Evolutionary conservation across 2,113 vertebrate genomes (phyloP).

Genomic region (Peromyscus polionotus): DNA sequence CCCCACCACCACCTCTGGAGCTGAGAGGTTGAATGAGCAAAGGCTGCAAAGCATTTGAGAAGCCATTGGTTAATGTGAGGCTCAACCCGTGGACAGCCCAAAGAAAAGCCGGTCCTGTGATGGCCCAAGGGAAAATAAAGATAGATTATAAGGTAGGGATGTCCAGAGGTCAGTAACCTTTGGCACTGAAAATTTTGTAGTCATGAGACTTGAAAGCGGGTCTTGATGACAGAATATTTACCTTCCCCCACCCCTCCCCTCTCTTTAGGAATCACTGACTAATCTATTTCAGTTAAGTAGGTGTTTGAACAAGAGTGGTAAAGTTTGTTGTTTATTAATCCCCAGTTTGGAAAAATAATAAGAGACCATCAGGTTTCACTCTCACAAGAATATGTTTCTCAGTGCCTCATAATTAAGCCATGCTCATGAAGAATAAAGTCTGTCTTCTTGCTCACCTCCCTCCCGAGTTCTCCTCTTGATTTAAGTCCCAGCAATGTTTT

Average conservation of each 20-base stretch:
- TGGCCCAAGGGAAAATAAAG: constrained; percentile 41
- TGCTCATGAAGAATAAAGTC: background rate
- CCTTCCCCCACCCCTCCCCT: background rate
- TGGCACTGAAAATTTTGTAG: constrained; percentile 41
- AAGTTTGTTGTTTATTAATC: constrained; percentile 42
- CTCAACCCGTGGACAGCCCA: background rate
- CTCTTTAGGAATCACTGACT: constrained; percentile 37
- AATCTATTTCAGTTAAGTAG: constrained; percentile 46
- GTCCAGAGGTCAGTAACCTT: constrained; percentile 15
- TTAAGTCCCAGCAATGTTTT: background rate
- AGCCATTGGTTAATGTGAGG: background rate
- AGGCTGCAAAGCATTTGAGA: constrained; percentile 39
- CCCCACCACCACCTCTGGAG: constrained; percentile 63
- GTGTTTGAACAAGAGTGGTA: constrained; percentile 2
- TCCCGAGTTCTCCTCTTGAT: background rate
- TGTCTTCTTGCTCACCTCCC: background rate
- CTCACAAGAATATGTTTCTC: background rate
- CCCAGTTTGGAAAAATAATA: constrained; percentile 48
- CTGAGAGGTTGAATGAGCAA: constrained; percentile 28
- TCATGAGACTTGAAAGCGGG: background rate
- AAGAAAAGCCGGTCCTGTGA: background rate
- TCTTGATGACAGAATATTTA: constrained; percentile 28
- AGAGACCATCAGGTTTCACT: background rate
- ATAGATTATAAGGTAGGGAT: background rate
- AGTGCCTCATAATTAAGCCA: background rate